Base-by-base conservation (phyloP, 1,140 invertebrate genomes). In the Drosophila dunni region DNA sequence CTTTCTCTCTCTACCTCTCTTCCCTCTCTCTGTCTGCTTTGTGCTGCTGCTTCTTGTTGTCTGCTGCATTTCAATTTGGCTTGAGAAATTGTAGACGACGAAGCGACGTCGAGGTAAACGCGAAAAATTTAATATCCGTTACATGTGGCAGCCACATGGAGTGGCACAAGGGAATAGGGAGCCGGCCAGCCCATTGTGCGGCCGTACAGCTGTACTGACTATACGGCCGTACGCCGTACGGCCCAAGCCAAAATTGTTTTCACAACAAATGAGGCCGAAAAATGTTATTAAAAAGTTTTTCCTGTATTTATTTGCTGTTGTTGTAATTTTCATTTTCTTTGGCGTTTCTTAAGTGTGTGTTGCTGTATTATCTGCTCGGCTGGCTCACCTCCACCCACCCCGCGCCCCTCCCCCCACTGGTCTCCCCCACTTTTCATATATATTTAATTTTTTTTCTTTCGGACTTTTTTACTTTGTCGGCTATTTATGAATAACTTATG, bases 231-330 rank as follows among this genome's bases (percentile, higher is more conserved):
- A 29, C 9, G 53, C 17, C 46, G 51, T 64, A 74, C 66, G 45
- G 72, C 75, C 83, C 75, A 74, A 67, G 72, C 62, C 62, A 56
- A 88, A 88, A 88, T 88, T 88, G 83, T 88, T 88, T 88, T 89
- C 84, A 83, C 83, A 88, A 88, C 83, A 88, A 88, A 88, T 88
- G 83, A 88, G 83, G 83, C 83, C 84, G 83, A 88, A 88, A 88
- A 88, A 88, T 88, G 83, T 88, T 88, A 88, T 88, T 88, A 88
- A 88, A 88, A 88, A 88, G 83, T 88, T 88, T 79, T 89, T 79
- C 84, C 81, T 86, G 81, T 78, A 79, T 80, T 81, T 77, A 79
- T 79, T 78, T 78, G 76, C 76, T 65, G 61, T 70, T 75, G 63
- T 66, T 68, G 61, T 69, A 75, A 44, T 68, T 79, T 44, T 67